phyloP scores from a whole-genome alignment of 2,888 invertebrate genomes.

The Drosophila neonasuta region DNA sequence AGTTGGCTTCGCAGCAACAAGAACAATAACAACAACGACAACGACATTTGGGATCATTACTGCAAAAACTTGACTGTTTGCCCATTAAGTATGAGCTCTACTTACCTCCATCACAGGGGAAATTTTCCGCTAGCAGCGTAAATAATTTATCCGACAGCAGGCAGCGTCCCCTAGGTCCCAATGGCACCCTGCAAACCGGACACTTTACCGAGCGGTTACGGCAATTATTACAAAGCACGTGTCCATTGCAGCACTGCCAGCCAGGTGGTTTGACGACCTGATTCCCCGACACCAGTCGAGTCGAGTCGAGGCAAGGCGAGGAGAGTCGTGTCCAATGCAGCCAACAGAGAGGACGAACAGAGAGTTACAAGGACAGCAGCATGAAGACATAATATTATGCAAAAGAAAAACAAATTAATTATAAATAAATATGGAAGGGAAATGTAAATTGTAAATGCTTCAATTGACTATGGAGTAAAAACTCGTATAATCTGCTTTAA shows the following conservation, averaged over 20 bases:
- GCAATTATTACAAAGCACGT: slow-evolving; percentile 83
- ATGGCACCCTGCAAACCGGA: slow-evolving; percentile 82
- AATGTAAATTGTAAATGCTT: neutral
- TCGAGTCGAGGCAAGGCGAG: neutral
- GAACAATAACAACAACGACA: neutral
- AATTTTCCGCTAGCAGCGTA: slow-evolving; percentile 81
- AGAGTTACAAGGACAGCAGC: neutral
- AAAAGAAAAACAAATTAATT: slow-evolving; percentile 19
- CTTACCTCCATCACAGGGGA: slow-evolving; percentile 82
- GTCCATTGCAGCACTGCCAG: slow-evolving; percentile 83
- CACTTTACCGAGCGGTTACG: slow-evolving; percentile 82
- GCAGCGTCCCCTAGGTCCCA: slow-evolving; percentile 83
- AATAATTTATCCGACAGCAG: slow-evolving; percentile 83
- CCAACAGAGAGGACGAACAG: slow-evolving; percentile 1
- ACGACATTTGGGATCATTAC: slow-evolving; percentile 37
- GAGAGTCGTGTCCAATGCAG: slow-evolving; percentile 6
- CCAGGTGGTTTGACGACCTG: slow-evolving; percentile 82
- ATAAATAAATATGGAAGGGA: slow-evolving; percentile 13
- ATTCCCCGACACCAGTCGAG: slow-evolving; percentile 12
- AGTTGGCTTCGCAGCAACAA: slow-evolving; percentile 8
- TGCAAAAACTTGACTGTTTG: slow-evolving; percentile 23
- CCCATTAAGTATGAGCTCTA: slow-evolving; percentile 22
- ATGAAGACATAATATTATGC: slow-evolving; percentile 13
- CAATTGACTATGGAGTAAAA: neutral
- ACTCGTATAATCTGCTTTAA: slow-evolving; percentile 3